Percentiles rank a stretch among this genome's conserved stretches.
phyloP scores from a whole-genome alignment of 2,888 invertebrate species.

The Diaphora mendica region DNA sequence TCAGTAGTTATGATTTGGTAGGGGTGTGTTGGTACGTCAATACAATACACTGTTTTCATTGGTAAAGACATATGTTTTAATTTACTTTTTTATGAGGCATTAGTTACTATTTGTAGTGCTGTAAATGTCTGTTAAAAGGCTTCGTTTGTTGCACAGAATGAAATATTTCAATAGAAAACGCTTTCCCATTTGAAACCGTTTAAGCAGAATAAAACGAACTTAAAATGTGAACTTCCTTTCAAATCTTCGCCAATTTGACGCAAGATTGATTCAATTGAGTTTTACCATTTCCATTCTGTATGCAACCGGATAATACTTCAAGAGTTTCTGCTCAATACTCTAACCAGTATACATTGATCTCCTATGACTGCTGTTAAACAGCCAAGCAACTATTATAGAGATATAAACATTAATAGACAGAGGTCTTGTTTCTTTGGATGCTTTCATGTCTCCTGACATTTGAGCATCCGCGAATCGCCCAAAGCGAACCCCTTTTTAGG shows the following conservation, averaged over 20 bases:
- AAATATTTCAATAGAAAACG: background rate
- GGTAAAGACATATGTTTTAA: background rate
- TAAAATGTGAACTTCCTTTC: constrained; percentile 63
- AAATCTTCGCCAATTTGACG: constrained; percentile 78
- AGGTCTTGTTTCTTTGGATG: constrained; percentile 68
- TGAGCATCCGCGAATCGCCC: constrained; percentile 77
- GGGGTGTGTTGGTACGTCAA: background rate
- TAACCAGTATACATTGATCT: constrained; percentile 68
- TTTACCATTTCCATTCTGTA: constrained; percentile 74
- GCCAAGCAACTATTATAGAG: constrained; percentile 46
- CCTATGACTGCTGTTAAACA: constrained; percentile 50
- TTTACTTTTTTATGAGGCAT: background rate
- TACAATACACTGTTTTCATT: background rate
- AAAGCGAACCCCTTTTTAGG: constrained; percentile 80
- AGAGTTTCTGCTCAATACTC: constrained; percentile 66
- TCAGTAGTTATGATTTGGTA: background rate
- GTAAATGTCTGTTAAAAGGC: background rate
- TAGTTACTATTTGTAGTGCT: background rate
- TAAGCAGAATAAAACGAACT: constrained; percentile 52
- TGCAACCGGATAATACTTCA: constrained; percentile 81
- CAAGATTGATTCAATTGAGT: constrained; percentile 83
- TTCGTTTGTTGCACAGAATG: background rate
- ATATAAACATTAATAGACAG: constrained; percentile 60
- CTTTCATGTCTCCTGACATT: constrained; percentile 80
- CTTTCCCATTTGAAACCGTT: constrained; percentile 6